A percentile compares a stretch with the other conserved stretches of the same genome.
phyloP scores from a whole-genome alignment of 2,797 vertebrate genomes.

The Fistularia commersonii region DNA sequence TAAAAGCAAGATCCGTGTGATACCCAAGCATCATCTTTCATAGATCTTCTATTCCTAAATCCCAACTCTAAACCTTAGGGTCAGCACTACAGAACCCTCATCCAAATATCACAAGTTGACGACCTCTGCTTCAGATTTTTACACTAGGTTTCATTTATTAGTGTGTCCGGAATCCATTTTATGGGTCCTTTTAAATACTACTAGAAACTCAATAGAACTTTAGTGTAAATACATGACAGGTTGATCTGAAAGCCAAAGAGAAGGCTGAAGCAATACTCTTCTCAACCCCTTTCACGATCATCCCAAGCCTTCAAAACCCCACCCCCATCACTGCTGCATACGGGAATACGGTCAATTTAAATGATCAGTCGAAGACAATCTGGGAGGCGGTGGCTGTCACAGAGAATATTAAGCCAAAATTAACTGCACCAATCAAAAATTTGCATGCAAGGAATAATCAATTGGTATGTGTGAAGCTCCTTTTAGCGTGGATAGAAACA shows the following conservation, averaged over 20 bases:
- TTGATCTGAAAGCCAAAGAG: constrained; percentile 25
- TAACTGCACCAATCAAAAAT: constrained; percentile 39
- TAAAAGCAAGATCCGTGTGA: constrained; percentile 22
- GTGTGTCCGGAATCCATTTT: constrained; percentile 49
- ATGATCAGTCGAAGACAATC: constrained; percentile 59
- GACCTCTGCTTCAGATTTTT: constrained; percentile 21
- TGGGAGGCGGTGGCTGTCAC: constrained; percentile 45
- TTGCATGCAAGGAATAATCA: constrained; percentile 20
- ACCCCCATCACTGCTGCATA: constrained; percentile 8
- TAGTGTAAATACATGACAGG: constrained; percentile 55
- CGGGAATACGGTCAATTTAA: constrained; percentile 58
- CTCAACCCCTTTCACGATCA: constrained; percentile 35
- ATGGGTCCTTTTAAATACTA: constrained; percentile 48
- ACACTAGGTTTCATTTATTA: constrained; percentile 33
- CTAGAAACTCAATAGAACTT: constrained; percentile 58
- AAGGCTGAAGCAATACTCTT: constrained; percentile 24
- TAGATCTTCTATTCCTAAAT: constrained; percentile 17
- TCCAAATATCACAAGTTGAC: constrained; percentile 22
- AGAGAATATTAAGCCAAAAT: constrained; percentile 47
- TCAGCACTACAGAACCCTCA: constrained; percentile 28
- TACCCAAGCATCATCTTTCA: neutral
- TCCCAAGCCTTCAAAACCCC: constrained; percentile 14
- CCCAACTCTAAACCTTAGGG: constrained; percentile 18
- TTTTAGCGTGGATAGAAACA: constrained; percentile 22
- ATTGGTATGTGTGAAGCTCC: constrained; percentile 28